These are phyloP conservation scores for Zootermopsis nevadensis DNA, from an alignment of 2,888 invertebrate species.

Conservation along the genomic window DNA sequence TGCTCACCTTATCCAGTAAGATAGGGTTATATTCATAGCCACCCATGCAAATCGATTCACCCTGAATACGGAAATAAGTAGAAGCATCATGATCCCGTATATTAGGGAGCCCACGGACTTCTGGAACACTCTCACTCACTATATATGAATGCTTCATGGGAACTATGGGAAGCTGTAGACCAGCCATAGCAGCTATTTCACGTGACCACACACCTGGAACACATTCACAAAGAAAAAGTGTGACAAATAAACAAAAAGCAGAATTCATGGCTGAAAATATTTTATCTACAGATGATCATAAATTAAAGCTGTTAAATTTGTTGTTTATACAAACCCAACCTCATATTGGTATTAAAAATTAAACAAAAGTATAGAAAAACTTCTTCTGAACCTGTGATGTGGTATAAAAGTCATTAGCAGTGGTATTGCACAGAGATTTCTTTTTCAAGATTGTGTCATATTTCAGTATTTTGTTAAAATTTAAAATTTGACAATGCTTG, in stretches of 20 bases:
- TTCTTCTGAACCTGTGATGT: too few relatives aligned
- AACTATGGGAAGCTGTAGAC: conserved; percentile 78
- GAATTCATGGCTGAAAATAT: too few relatives aligned
- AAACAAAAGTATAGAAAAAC: too few relatives aligned
- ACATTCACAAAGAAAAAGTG: neutral
- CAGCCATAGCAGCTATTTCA: conserved; percentile 75
- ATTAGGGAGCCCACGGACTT: conserved; percentile 81
- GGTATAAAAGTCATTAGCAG: too few relatives aligned
- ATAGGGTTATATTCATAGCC: conserved; percentile 90
- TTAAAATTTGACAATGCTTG: too few relatives aligned
- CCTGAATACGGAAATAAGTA: conserved; percentile 85
- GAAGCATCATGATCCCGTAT: conserved; percentile 87
- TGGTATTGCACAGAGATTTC: too few relatives aligned
- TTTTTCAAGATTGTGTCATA: too few relatives aligned
- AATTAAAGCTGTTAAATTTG: too few relatives aligned
- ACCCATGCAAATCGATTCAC: conserved; percentile 84
- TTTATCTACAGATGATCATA: too few relatives aligned
- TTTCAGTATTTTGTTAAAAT: too few relatives aligned
- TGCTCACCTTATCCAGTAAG: conserved; percentile 76
- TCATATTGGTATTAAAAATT: too few relatives aligned
- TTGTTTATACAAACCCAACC: neutral
- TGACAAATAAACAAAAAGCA: neutral
- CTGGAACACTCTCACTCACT: conserved; percentile 81
- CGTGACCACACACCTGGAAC: conserved; percentile 82
- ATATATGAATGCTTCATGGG: conserved; percentile 92